A percentile compares a stretch with the other conserved stretches of the same genome.
phyloP scores from a whole-genome alignment of 2,797 vertebrate species.

The Meriones psammophilus region DNA sequence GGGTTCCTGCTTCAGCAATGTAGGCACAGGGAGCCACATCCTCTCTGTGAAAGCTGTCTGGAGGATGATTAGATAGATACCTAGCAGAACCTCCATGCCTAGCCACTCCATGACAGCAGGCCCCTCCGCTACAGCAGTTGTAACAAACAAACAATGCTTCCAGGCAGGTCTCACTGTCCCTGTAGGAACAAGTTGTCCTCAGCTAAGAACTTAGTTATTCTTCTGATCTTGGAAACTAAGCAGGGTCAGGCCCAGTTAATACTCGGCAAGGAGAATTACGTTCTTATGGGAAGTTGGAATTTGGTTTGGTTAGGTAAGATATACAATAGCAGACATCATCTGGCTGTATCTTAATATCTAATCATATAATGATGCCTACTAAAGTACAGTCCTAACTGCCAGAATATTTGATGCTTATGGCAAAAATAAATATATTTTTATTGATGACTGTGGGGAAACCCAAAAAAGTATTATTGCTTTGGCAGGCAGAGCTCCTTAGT shows the following conservation, averaged over 20 bases:
- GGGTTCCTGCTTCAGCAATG: background rate
- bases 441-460: background rate
- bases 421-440: background rate
- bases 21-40: background rate
- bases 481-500: background rate
- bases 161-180: background rate
- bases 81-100: background rate
- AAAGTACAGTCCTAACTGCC: background rate
- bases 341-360: background rate
- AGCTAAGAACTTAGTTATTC: background rate
- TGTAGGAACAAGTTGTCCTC: background rate
- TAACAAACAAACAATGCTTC: background rate
- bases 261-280: background rate
- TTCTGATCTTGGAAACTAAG: background rate
- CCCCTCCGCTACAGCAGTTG: background rate
- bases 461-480: background rate
- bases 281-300: conserved; percentile 33
- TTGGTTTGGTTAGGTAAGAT: conserved; percentile 12
- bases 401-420: background rate
- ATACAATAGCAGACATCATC: background rate
- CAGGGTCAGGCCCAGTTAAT: background rate
- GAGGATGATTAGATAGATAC: background rate
- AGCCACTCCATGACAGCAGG: background rate
- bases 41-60: background rate
- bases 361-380: conserved; percentile 19